Conservation (phyloP, 2,113 vertebrate genomes). For the Crotalus tigris region DNA sequence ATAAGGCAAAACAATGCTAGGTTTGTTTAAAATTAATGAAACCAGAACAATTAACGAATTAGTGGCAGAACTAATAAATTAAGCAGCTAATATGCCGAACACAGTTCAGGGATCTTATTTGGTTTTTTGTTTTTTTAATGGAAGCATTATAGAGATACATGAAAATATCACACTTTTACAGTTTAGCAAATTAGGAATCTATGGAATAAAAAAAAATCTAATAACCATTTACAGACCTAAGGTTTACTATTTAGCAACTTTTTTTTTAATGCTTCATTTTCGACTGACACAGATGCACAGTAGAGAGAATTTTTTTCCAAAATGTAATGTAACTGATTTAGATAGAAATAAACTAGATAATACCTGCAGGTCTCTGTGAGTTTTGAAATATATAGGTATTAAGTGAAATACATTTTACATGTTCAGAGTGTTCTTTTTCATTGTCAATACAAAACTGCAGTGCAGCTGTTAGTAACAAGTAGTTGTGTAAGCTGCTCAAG, state of each 20-base stretch:
- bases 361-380: conserved; percentile 6
- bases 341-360: not conserved
- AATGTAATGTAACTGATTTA: not conserved
- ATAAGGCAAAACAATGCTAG: conserved; percentile 74
- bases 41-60: conserved; percentile 26
- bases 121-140: conserved; percentile 43
- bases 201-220: conserved; percentile 41
- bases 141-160: conserved; percentile 25
- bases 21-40: conserved; percentile 72
- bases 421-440: conserved; percentile 30
- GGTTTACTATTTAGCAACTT: not conserved
- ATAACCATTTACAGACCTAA: not conserved
- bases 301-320: not conserved
- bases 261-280: not conserved
- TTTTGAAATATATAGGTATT: conserved; percentile 42
- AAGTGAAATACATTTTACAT: conserved; percentile 43
- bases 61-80: conserved; percentile 56
- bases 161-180: conserved; percentile 17
- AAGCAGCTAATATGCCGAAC: conserved; percentile 37
- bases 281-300: not conserved
- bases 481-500: conserved; percentile 26
- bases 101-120: not conserved
- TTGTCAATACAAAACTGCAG: conserved; percentile 36
- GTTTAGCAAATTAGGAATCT: conserved; percentile 24
- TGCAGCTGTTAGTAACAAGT: conserved; percentile 53